Evolutionary conservation across 2,888 invertebrate genomes (phyloP).

Genomic region (Caenorhabditis imperialis): DNA sequence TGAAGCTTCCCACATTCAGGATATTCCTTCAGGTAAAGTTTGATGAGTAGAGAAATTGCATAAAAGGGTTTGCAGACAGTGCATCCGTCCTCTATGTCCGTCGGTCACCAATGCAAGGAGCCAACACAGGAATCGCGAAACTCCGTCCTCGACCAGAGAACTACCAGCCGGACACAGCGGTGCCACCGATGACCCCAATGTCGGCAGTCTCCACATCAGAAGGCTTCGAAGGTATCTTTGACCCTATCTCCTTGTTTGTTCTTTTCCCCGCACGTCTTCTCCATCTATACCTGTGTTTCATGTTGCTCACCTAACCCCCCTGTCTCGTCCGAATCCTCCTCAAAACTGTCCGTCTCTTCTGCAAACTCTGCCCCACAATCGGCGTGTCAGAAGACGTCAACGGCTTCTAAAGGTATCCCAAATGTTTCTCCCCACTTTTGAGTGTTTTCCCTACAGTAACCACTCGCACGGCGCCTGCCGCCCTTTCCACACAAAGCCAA

Average conservation of each 20-base stretch:
- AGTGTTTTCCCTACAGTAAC: conserved; percentile 42
- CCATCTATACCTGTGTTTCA: conserved; percentile 1
- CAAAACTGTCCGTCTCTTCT: conserved; percentile 20
- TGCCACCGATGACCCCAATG: conserved; percentile 54
- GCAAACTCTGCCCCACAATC: conserved; percentile 11
- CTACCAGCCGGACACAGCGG: conserved; percentile 10
- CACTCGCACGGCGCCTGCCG: conserved; percentile 48
- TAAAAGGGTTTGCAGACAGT: conserved; percentile 11
- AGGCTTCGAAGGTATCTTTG: conserved; percentile 39
- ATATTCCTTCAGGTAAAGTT: conserved; percentile 59
- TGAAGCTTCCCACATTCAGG: conserved; percentile 71
- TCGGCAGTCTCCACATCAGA: conserved; percentile 38
- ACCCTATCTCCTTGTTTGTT: neutral
- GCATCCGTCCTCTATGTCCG: conserved; percentile 60
- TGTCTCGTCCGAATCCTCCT: conserved; percentile 11
- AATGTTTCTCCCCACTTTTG: neutral
- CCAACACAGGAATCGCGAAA: conserved; percentile 58
- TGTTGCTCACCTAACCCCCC: conserved; percentile 11
- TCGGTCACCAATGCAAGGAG: conserved; percentile 66
- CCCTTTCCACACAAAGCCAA: conserved; percentile 16
- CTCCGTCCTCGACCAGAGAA: conserved; percentile 41
- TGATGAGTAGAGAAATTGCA: neutral
- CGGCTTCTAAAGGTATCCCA: conserved; percentile 31
- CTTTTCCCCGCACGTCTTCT: neutral
- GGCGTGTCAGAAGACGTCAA: conserved; percentile 19